Percentiles rank a stretch among this genome's conserved stretches.
These are phyloP conservation scores for Argentina silus DNA, from an alignment of 2,797 vertebrate species.

Conservation along the genomic window DNA sequence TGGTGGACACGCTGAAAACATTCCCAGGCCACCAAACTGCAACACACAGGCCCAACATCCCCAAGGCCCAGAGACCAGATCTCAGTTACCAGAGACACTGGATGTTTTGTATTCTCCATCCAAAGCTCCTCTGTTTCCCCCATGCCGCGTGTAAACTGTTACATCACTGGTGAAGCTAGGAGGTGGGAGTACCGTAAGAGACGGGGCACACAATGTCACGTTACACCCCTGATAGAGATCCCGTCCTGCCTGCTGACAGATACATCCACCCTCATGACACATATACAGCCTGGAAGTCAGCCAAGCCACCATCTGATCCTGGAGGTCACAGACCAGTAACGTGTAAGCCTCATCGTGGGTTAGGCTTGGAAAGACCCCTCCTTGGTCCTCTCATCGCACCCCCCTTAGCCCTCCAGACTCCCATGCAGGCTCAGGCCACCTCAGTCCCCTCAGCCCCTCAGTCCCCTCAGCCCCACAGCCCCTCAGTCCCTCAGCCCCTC, in stretches of 20 bases:
- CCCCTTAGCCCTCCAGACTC: not conserved
- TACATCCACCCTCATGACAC: slow-evolving; percentile 44
- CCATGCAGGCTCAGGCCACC: slow-evolving; percentile 15
- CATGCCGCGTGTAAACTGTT: not conserved
- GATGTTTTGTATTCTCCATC: not conserved
- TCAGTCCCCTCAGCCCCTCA: too few relatives aligned
- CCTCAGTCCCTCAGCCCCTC: too few relatives aligned
- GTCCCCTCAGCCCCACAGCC: too few relatives aligned
- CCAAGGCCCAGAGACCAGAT: not conserved
- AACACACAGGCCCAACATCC: not conserved
- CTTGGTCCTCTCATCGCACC: not conserved
- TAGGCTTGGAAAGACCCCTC: slow-evolving; percentile 16
- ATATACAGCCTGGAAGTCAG: slow-evolving; percentile 53
- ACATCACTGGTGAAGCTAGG: not conserved
- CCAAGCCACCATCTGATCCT: slow-evolving; percentile 43
- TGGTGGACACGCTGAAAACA: too few relatives aligned
- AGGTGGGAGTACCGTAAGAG: not conserved
- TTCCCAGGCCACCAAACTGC: not conserved
- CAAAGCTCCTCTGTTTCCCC: slow-evolving; percentile 33
- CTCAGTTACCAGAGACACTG: not conserved
- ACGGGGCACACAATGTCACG: not conserved
- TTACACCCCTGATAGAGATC: slow-evolving; percentile 54
- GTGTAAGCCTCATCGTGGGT: slow-evolving; percentile 16
- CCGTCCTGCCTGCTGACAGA: slow-evolving; percentile 54
- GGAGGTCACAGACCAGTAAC: slow-evolving; percentile 24